Evolutionary conservation across 1,140 invertebrate genomes (phyloP), one percentile per base, ranked within the genome.

Genomic region (Holotrichia oblita): DNA sequence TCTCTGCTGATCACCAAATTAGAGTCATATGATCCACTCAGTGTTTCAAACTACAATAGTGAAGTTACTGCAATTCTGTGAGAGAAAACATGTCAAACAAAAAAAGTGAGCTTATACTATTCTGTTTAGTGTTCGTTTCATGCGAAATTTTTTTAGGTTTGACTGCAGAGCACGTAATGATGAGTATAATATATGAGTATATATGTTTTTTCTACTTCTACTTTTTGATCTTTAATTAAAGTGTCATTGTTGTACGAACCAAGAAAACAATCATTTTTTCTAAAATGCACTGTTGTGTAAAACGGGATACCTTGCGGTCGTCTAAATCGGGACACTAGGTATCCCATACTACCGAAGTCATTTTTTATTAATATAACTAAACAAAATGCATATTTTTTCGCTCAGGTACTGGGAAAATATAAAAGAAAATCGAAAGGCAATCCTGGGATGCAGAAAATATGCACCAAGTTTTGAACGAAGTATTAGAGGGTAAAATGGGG

Each of bases 371-470:
- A 73, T 73, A 73, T 40, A 73, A 73, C 27, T 34, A 3, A 61
- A 61, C 59, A 61, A 61, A 61, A 61, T 20, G 17, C n/a, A 61
- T 20, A 14, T 61, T 14, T 61, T 61, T 22, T 2, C 2, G n/a
- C n/a, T 9, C n/a, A 61, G n/a, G 7, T 61, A 61, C 2, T 6
- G 4, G n/a, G n/a, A 22, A 61, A 61, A n/a, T 34, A 34, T 34
- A 34, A 34, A 34, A 34, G 27, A 34, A 34, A 34, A 61, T 14
- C 59, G 3, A 61, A 61, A 61, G 81, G 76, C 77, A 72, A 73
- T 74, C 44, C 75, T 81, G 82, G 83, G 55, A 79, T 59, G 81
- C 79, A 80, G n/a, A 81, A 61, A 75, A 80, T 24, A 83, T 81
- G 81, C 78, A 79, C 79, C 77, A 79, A 75, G 81, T n/a, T 81